Percentiles rank a stretch among this genome's conserved stretches.
These are phyloP conservation scores for Pyrrhia umbra DNA, from an alignment of 2,888 invertebrate species.

Conservation along the genomic window DNA sequence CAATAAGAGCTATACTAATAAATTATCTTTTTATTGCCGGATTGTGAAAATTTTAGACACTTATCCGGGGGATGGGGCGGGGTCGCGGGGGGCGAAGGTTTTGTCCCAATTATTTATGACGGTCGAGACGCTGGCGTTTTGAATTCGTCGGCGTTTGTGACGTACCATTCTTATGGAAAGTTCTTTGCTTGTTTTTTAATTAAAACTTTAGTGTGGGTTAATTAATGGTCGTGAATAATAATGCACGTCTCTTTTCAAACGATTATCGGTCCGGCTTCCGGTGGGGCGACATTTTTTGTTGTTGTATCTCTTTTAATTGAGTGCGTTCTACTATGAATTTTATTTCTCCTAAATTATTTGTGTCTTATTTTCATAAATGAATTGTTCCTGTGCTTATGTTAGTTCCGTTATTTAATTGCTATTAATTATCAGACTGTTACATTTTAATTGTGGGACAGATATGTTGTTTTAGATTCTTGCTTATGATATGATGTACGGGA, in stretches of 20 bases:
- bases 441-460: conserved; percentile 48
- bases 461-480: conserved; percentile 34
- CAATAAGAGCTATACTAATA: conserved; percentile 91
- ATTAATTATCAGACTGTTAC: conserved; percentile 42
- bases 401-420: conserved; percentile 45
- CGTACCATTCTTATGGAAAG: conserved; percentile 85
- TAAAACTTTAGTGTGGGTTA: conserved; percentile 88
- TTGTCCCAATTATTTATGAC: conserved; percentile 90
- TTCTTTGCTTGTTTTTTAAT: conserved; percentile 83
- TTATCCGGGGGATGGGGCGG: conserved; percentile 82
- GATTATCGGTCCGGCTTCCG: conserved; percentile 68
- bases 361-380: conserved; percentile 47
- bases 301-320: conserved; percentile 52
- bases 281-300: conserved; percentile 58
- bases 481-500: conserved; percentile 39
- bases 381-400: conserved; percentile 40
- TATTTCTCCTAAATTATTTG: conserved; percentile 41
- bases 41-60: conserved; percentile 91
- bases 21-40: conserved; percentile 91
- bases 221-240: conserved; percentile 82
- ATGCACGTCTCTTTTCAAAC: conserved; percentile 67
- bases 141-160: conserved; percentile 85
- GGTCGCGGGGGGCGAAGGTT: conserved; percentile 76
- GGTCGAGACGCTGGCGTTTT: conserved; percentile 87
- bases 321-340: conserved; percentile 42